Base-by-base conservation (phyloP, 2,888 invertebrate genomes). In the Orthonevra nobilis region DNA sequence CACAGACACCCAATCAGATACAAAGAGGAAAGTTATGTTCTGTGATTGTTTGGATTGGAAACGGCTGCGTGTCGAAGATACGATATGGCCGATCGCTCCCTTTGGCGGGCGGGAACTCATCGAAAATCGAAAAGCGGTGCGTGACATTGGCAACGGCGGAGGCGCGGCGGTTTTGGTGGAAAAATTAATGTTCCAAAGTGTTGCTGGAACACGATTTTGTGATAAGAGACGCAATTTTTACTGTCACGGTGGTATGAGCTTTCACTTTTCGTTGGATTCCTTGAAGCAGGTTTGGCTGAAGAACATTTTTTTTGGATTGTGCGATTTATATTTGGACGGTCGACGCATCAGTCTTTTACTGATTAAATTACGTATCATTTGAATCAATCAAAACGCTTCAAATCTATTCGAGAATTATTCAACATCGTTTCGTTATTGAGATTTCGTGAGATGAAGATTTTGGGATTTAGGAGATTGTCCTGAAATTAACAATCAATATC, bases 11-110 rank as follows among this genome's bases (percentile, higher is more conserved):
- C 70, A 70, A 75, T 70, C 75, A 75, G 75, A 75, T 70, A 75
- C 40, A 70, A 75, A 75, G 63, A 70, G 70, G 63, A 75, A 75
- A 75, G 63, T 75, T 75, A 75, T 75, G 75, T 75, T 64, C 75
- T 14, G 26, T 23, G 70, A 70, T 70, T 70, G 63, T 58, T 58
- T 23, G 28, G 23, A 50, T 2, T 12, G 28, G 28, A 32, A 38
- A 15, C 40, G 54, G 68, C 50, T 60, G 68, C 54, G 74, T 46
- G 68, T 46, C 42, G 30, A 56, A 36, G 66, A 54, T 54, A 17
- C 48, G 26, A 40, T 46, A 38, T 38, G 69, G 30, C 28, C 3
- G 2, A 6, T n/a, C n/a, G n/a, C n/a, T n/a, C 12, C 17, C 36
- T 50, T 56, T 50, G 19, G 48, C 10, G 32, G n/a, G 44, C 32